Evolutionary conservation across 2,113 vertebrate genomes (phyloP), one percentile per base, ranked within the genome.

Genomic region (Chionodraco myersi): DNA sequence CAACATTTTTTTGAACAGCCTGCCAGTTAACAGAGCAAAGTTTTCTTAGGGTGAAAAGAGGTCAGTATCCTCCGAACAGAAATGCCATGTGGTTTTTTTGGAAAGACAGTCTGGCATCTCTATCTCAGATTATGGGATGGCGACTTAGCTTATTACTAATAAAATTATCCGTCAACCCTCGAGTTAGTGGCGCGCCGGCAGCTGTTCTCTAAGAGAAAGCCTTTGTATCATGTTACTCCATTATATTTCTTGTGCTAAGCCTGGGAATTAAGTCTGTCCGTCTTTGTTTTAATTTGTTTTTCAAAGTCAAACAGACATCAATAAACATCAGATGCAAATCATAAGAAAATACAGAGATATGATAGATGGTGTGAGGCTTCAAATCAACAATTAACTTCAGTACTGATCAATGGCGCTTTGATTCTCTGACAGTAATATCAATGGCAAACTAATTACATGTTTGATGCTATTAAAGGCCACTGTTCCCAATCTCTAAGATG

Each of bases 91-190:
- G 7, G 44, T 59, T 59, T 8, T 48, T 62, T 86, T 59, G 45
- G 56, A 85, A 18, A 64, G 16, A 61, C 7, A 62, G 30, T 30
- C 30, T 30, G 30, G 83, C 82, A 85, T 85, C 59, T 82, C 60
- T 9, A 34, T 47, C 54, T 75, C 71, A 66, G 60, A 83, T 73
- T 57, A 75, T 36, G 53, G 61, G 68, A 74, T 60, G 72, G 45
- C 61, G 73, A 83, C 52, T 88, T 82, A 88, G 85, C 60, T 84
- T 86, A 80, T 86, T 80, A 75, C 72, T 86, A 84, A 91, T 87
- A 90, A 89, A 93, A 93, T 89, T 87, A 91, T 89, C 90, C 85
- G 87, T 90, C 75, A 87, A 72, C 84, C 80, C 60, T 23, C 44
- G 60, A 67, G 80, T 91, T 85, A 80, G 87, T 72, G 91, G 82